A percentile compares a stretch with the other conserved stretches of the same genome.
Evolutionary conservation across 2,797 vertebrate species (phyloP).

Genomic region (Eleutherodactylus coqui): DNA sequence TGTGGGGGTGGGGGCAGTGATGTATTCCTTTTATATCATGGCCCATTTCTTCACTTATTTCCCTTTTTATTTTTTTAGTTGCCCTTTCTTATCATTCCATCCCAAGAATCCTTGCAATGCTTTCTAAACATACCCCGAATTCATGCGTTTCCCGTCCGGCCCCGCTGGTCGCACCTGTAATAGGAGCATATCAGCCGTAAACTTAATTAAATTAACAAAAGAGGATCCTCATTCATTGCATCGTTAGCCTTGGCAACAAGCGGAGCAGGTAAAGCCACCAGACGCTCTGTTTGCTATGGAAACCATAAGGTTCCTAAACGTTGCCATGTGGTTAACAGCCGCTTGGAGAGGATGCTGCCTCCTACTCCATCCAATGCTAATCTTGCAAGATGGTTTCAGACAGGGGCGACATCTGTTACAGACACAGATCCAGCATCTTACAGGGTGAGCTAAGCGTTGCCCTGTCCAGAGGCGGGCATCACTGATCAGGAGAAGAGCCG

Average conservation of each 20-base stretch:
- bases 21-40: no score
- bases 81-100: not conserved
- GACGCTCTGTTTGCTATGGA: slow-evolving; percentile 55
- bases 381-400: slow-evolving; percentile 54
- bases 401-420: slow-evolving; percentile 52
- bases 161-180: slow-evolving; percentile 8
- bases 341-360: slow-evolving; percentile 53
- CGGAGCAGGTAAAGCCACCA: slow-evolving; percentile 57
- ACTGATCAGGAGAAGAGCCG: no score
- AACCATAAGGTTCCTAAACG: slow-evolving; percentile 55
- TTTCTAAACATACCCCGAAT: not conserved
- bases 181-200: slow-evolving; percentile 5
- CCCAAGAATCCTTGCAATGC: slow-evolving; percentile 1
- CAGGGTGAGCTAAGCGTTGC: not conserved
- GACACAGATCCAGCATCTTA: slow-evolving; percentile 37
- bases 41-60: not conserved
- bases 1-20: no score
- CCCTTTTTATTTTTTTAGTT: not conserved
- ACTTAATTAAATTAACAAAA: slow-evolving; percentile 60
- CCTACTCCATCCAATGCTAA: slow-evolving; percentile 46
- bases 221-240: slow-evolving; percentile 45
- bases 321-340: slow-evolving; percentile 58
- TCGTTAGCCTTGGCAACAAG: slow-evolving; percentile 61
- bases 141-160: not conserved
- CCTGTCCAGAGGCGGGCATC: not conserved